These are phyloP conservation scores for Lithobius niger DNA, from an alignment of 1,140 invertebrate species.

Conservation along the genomic window DNA sequence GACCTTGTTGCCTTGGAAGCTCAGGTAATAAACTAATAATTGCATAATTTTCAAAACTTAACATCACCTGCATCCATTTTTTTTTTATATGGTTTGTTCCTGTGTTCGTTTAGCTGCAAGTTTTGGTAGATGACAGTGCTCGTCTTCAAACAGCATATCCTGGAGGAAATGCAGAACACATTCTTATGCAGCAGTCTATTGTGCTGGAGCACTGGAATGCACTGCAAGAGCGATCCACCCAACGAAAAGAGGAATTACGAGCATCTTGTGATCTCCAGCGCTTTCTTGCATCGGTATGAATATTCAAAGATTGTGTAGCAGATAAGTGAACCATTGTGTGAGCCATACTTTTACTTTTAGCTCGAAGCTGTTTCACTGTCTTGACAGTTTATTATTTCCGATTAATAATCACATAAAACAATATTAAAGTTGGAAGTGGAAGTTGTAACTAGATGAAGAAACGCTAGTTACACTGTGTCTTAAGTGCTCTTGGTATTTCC, in stretches of 20 bases:
- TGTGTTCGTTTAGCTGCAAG: constrained; percentile 39
- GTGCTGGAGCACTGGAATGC: constrained; percentile 77
- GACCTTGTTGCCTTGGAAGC: constrained; percentile 86
- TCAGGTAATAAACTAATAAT: constrained; percentile 49
- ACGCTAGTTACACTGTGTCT: too few species aligned
- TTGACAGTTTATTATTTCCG: constrained; percentile 2
- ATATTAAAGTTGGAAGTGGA: too few species aligned
- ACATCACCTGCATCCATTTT: not conserved
- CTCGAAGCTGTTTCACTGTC: too few species aligned
- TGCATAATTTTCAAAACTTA: not conserved
- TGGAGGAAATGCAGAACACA: constrained; percentile 78
- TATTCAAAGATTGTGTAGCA: constrained; percentile 3
- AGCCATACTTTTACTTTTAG: constrained; percentile 16
- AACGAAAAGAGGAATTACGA: constrained; percentile 62
- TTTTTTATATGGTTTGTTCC: too few species aligned
- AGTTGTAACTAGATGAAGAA: too few species aligned
- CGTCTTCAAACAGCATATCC: constrained; percentile 79
- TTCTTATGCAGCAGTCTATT: constrained; percentile 64
- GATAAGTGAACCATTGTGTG: too few species aligned
- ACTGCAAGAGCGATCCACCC: constrained; percentile 63
- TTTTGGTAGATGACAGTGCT: constrained; percentile 78
- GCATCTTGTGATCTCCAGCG: constrained; percentile 79
- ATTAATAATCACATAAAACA: too few species aligned
- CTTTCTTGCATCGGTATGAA: constrained; percentile 55
- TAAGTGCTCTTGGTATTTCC: too few species aligned